Conservation (phyloP, 2,797 vertebrate genomes). For the Coreius guichenoti region DNA sequence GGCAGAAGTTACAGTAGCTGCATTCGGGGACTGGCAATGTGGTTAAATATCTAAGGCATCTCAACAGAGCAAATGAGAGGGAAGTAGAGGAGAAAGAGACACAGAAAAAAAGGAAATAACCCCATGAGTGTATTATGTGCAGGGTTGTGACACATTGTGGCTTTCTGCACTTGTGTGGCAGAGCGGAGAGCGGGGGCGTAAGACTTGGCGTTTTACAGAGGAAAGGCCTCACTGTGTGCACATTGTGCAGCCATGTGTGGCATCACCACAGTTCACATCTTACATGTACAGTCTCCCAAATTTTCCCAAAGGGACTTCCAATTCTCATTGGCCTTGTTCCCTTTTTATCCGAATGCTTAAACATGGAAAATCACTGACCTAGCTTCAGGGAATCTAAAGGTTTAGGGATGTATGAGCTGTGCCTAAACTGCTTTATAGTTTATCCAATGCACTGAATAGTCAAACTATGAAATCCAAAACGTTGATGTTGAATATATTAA, state of each 20-base stretch:
- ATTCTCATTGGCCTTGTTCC: conserved; percentile 58
- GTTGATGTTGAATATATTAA: conserved; percentile 5
- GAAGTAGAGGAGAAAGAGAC: conserved; percentile 5
- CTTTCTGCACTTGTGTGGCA: conserved; percentile 45
- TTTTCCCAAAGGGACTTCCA: conserved; percentile 56
- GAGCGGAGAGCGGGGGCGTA: conserved; percentile 53
- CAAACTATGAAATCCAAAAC: neutral
- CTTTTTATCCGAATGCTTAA: conserved; percentile 49
- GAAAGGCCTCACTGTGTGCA: conserved; percentile 61
- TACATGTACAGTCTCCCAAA: conserved; percentile 53
- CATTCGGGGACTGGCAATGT: neutral
- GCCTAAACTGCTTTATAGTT: conserved; percentile 12
- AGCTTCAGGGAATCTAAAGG: conserved; percentile 47
- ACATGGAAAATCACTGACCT: conserved; percentile 55
- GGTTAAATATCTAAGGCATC: conserved; percentile 4
- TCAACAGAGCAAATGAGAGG: conserved; percentile 20
- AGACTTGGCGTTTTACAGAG: conserved; percentile 59
- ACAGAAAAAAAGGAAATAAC: conserved; percentile 24
- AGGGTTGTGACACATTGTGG: conserved; percentile 52
- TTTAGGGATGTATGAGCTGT: conserved; percentile 38
- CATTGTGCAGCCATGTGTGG: conserved; percentile 65
- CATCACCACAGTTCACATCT: conserved; percentile 56
- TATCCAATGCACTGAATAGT: neutral
- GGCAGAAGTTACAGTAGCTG: neutral
- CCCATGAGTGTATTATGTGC: conserved; percentile 47